A percentile compares a stretch with the other conserved stretches of the same genome.
phyloP scores from a whole-genome alignment of 2,888 invertebrate genomes.

The Zonitis immaculata region DNA sequence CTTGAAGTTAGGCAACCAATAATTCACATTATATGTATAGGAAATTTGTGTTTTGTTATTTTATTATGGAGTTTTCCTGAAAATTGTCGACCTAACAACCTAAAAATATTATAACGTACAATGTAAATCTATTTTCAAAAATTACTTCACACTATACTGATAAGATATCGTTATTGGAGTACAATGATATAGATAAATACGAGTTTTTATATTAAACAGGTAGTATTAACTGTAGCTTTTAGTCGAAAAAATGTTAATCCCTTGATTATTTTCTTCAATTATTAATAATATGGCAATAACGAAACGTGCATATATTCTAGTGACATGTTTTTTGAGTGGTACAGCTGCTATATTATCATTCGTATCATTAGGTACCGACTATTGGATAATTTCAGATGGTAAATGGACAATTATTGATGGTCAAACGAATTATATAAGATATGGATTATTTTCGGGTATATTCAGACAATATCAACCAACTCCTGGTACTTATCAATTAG shows the following conservation, averaged over 20 bases:
- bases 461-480: constrained; percentile 26
- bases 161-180: too few relatives aligned
- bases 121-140: neutral
- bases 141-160: neutral
- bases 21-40: too few relatives aligned
- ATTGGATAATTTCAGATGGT: constrained; percentile 37
- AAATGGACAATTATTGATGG: constrained; percentile 3
- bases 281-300: constrained; percentile 44
- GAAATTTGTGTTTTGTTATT: too few relatives aligned
- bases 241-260: too few relatives aligned
- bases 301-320: constrained; percentile 35
- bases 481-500: constrained; percentile 31
- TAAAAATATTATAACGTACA: too few relatives aligned
- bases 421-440: constrained; percentile 31
- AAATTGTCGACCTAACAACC: too few relatives aligned
- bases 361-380: constrained; percentile 38
- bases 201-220: too few relatives aligned
- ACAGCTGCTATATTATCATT: constrained; percentile 36
- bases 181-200: too few relatives aligned
- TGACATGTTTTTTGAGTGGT: constrained; percentile 37
- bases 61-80: too few relatives aligned
- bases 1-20: too few relatives aligned
- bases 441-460: constrained; percentile 40
- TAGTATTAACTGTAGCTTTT: too few relatives aligned
- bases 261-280: too few relatives aligned